Evolutionary conservation across 2,113 vertebrate species (phyloP).

Genomic region (Syngnathus typhle): DNA sequence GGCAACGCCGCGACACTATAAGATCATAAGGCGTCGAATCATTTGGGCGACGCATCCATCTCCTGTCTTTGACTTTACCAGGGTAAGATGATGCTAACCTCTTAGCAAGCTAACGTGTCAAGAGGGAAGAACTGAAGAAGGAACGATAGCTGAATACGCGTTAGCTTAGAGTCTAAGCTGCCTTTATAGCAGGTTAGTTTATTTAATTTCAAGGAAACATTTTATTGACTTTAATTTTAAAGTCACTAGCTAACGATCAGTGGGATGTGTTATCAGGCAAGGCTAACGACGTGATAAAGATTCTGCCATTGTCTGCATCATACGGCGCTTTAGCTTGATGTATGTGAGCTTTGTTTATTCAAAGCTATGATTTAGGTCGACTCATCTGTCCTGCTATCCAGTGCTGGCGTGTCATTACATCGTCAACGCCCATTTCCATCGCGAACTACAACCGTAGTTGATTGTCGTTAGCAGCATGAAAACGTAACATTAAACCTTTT

Average conservation of each 20-base stretch:
- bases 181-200: neutral
- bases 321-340: neutral
- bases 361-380: neutral
- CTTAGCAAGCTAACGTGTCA: neutral
- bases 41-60: neutral
- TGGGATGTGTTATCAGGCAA: neutral
- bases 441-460: neutral
- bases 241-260: neutral
- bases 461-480: neutral
- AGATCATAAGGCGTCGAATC: neutral
- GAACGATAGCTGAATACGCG: neutral
- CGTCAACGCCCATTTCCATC: neutral
- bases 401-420: neutral
- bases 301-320: neutral
- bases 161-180: neutral
- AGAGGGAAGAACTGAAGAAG: neutral
- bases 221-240: neutral
- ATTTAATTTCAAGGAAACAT: neutral
- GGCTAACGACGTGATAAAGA: neutral
- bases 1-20: neutral
- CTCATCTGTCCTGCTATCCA: neutral
- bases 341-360: neutral
- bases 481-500: neutral
- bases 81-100: constrained; percentile 2
- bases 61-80: neutral